These are phyloP conservation scores for Boulengeromyrus knoepffleri DNA, from an alignment of 2,113 vertebrate species.

Conservation along the genomic window DNA sequence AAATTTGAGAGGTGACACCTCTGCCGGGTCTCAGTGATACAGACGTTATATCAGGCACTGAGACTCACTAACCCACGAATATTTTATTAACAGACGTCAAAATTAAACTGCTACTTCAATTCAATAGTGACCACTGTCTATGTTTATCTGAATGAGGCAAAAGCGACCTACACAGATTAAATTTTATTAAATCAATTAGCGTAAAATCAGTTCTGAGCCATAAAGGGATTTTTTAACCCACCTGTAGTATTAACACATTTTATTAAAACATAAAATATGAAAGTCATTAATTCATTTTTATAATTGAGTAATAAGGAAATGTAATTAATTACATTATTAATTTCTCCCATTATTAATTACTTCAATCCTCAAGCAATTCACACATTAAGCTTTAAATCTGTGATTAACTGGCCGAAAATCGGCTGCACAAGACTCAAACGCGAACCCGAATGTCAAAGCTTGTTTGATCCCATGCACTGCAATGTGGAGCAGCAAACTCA, in stretches of 20 bases:
- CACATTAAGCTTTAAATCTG: not conserved
- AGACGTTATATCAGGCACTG: not conserved
- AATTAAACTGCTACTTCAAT: not conserved
- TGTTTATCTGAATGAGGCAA: not conserved
- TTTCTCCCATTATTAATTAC: not conserved
- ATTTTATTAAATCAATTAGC: not conserved
- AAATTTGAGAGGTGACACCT: not conserved
- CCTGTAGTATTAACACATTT: not conserved
- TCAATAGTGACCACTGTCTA: not conserved
- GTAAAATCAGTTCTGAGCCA: not conserved
- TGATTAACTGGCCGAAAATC: not conserved
- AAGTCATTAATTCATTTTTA: not conserved
- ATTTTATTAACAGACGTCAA: not conserved
- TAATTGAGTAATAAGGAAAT: not conserved
- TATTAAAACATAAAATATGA: not conserved
- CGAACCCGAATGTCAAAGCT: not conserved
- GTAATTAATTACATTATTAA: not conserved
- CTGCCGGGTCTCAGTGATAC: not conserved
- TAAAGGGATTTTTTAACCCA: not conserved
- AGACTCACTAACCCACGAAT: slow-evolving; percentile 53
- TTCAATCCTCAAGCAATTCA: not conserved
- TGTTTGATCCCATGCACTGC: not conserved
- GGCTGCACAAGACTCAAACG: not conserved
- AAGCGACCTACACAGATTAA: not conserved
- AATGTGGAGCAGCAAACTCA: slow-evolving; percentile 52